A percentile compares a stretch with the other conserved stretches of the same genome.
Conservation (phyloP, 2,797 vertebrate genomes). For the Enteromius argenteus region DNA sequence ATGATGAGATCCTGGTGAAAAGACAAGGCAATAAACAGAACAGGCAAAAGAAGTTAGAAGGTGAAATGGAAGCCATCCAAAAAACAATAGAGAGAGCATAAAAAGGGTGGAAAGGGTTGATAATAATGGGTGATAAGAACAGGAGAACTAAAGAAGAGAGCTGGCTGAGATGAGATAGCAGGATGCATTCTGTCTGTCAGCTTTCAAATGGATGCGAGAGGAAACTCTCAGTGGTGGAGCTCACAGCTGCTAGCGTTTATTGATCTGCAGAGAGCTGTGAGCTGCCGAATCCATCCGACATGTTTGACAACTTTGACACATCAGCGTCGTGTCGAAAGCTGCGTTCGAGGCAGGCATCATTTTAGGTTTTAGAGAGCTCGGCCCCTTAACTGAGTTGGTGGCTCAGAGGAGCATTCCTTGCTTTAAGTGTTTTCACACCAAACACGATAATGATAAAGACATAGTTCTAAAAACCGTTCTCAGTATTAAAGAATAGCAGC, state of each 20-base stretch:
- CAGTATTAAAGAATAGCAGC: too few species aligned
- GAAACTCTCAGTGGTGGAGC: conserved; percentile 20
- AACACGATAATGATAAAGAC: too few species aligned
- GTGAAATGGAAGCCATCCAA: conserved; percentile 38
- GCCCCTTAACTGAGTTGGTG: background rate
- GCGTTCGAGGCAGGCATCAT: background rate
- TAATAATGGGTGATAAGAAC: conserved; percentile 30
- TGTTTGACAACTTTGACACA: conserved; percentile 23
- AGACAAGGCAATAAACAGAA: conserved; percentile 40
- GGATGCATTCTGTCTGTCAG: conserved; percentile 29
- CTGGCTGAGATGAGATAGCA: conserved; percentile 26
- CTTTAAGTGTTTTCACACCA: background rate
- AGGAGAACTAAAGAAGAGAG: conserved; percentile 6
- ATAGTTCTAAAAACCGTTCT: too few species aligned
- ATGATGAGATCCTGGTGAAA: conserved; percentile 37
- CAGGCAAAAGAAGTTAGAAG: conserved; percentile 23
- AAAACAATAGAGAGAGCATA: conserved; percentile 50
- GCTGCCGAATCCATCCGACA: conserved; percentile 25
- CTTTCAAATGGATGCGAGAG: conserved; percentile 2
- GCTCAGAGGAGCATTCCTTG: background rate
- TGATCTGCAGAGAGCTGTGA: conserved; percentile 15
- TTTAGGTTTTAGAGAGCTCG: background rate
- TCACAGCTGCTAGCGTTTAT: conserved; percentile 23
- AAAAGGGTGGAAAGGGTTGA: conserved; percentile 38
- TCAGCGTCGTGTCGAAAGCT: background rate